phyloP scores from a whole-genome alignment of 1,140 invertebrate species.

The Babylonia areolata region DNA sequence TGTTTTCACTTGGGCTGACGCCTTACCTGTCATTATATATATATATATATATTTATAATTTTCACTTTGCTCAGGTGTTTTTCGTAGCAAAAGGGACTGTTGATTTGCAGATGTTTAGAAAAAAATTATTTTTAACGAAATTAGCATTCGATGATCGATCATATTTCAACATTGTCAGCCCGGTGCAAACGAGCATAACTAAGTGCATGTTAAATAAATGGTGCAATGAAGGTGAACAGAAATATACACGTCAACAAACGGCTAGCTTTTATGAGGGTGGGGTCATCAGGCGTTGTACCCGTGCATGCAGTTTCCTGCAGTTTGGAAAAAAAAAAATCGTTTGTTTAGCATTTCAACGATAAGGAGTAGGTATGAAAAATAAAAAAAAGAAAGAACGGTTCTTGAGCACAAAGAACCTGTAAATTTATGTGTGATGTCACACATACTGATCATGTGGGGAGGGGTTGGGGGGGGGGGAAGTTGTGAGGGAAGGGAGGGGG shows the following conservation, averaged over 20 bases:
- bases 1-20: not conserved
- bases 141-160: no score
- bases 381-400: not conserved
- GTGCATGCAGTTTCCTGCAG: no score
- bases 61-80: not conserved
- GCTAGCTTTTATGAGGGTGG: no score
- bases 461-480: not conserved
- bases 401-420: constrained; percentile 1
- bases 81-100: no score
- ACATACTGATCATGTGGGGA: constrained; percentile 16
- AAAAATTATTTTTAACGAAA: no score
- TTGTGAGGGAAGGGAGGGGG: not conserved
- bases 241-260: not conserved
- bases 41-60: constrained; percentile 16
- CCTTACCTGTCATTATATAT: constrained; percentile 15
- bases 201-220: not conserved
- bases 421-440: constrained; percentile 34
- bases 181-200: no score
- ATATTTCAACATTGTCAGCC: no score
- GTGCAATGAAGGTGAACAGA: not conserved
- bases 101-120: no score
- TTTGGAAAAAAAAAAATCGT: no score
- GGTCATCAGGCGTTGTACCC: no score
- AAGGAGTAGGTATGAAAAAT: not conserved
- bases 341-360: no score